Evolutionary conservation across 2,113 vertebrate genomes (phyloP).

Genomic region (Mastomys natalensis): DNA sequence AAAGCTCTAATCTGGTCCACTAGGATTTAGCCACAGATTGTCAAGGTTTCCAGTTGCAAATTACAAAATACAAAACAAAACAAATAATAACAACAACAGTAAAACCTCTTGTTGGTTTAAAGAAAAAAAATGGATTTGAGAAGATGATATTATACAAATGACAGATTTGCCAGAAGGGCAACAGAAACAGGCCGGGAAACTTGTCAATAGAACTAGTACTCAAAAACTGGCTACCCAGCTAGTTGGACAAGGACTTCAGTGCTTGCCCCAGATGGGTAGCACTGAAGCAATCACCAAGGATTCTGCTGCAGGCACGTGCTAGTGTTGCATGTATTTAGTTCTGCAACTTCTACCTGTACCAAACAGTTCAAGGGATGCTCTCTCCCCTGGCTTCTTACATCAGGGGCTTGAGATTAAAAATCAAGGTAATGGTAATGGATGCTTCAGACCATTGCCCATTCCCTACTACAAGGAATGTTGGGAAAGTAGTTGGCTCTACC

Average conservation of each 20-base stretch:
- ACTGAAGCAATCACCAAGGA: no score
- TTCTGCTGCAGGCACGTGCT: neutral
- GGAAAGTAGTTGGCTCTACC: neutral
- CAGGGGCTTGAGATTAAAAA: neutral
- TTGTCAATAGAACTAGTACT: neutral
- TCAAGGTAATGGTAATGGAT: neutral
- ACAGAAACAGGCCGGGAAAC: neutral
- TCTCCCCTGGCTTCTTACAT: neutral
- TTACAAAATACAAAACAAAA: constrained; percentile 22
- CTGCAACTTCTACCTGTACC: neutral
- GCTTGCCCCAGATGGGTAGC: neutral
- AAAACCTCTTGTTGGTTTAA: constrained; percentile 49
- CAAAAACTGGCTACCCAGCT: neutral
- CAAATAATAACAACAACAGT: neutral
- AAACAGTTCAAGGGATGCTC: neutral
- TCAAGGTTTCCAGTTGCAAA: neutral
- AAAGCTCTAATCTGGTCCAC: constrained; percentile 42
- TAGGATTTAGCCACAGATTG: neutral
- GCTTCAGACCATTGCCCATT: no score
- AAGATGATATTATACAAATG: constrained; percentile 18
- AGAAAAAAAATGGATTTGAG: neutral
- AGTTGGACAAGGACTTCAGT: neutral
- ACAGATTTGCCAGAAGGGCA: neutral
- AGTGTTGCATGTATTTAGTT: neutral
- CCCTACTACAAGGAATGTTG: neutral